Conservation (phyloP, 2,888 invertebrate species). For the Aphrophora alni region DNA sequence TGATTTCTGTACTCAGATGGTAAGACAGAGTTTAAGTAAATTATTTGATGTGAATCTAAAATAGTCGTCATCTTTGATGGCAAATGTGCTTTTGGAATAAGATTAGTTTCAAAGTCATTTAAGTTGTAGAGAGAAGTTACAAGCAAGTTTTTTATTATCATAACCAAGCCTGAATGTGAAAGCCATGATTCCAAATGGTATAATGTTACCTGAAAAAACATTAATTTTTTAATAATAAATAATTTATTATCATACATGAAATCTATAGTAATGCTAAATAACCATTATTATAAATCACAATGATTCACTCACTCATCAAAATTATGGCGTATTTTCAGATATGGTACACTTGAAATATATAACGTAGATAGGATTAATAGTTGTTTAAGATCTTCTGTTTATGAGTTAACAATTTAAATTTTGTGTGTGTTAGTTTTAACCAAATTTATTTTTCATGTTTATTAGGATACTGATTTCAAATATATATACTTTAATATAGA, state of each 20-base stretch:
- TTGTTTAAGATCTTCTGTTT: no score
- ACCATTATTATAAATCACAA: neutral
- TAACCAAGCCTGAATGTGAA: constrained; percentile 5
- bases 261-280: no score
- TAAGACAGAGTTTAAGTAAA: constrained; percentile 56
- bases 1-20: constrained; percentile 76
- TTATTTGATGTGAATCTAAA: constrained; percentile 12
- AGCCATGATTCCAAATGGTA: constrained; percentile 25
- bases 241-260: no score
- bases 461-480: no score
- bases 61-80: neutral
- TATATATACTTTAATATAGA: no score
- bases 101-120: constrained; percentile 5
- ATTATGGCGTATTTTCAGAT: no score
- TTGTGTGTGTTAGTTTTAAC: no score
- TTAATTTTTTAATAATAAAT: no score
- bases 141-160: constrained; percentile 14
- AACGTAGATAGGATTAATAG: no score
- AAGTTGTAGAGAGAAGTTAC: constrained; percentile 26
- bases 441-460: no score
- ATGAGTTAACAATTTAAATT: no score
- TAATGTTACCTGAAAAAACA: neutral
- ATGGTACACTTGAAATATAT: no score
- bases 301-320: neutral
- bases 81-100: neutral